A percentile compares a stretch with the other conserved stretches of the same genome.
These are phyloP conservation scores for Empidonax alnorum DNA, from an alignment of 2,113 vertebrate species.

Conservation along the genomic window DNA sequence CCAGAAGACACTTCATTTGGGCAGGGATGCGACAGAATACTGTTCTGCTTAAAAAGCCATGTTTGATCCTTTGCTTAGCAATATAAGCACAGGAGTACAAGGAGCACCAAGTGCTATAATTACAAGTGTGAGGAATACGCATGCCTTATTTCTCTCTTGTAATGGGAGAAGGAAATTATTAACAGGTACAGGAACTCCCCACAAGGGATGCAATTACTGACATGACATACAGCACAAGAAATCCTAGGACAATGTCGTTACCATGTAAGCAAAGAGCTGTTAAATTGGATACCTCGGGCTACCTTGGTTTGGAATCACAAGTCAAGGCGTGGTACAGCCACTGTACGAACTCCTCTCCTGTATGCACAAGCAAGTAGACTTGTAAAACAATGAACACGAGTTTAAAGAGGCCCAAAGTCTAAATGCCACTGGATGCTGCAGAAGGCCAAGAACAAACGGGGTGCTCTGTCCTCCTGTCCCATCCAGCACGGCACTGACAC, in stretches of 20 bases:
- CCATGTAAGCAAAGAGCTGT: slow-evolving; percentile 39
- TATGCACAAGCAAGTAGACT: slow-evolving; percentile 52
- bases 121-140: slow-evolving; percentile 45
- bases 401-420: slow-evolving; percentile 12
- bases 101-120: slow-evolving; percentile 37
- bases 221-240: slow-evolving; percentile 50
- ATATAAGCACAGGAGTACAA: slow-evolving; percentile 42
- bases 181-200: slow-evolving; percentile 32
- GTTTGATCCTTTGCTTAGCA: slow-evolving; percentile 34
- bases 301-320: slow-evolving; percentile 58
- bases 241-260: neutral
- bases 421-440: neutral
- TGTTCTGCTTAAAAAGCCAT: neutral
- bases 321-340: slow-evolving; percentile 46
- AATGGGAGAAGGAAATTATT: slow-evolving; percentile 35
- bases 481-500: neutral
- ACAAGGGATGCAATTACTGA: slow-evolving; percentile 22
- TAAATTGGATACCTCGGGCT: slow-evolving; percentile 30
- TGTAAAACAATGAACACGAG: neutral
- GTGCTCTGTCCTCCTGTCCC: neutral
- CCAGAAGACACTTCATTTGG: slow-evolving; percentile 27
- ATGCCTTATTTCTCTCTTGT: slow-evolving; percentile 66
- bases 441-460: neutral
- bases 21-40: neutral
- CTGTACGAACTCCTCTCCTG: slow-evolving; percentile 43